Base-by-base conservation (phyloP, 2,113 vertebrate genomes). In the Macquaria australasica region DNA sequence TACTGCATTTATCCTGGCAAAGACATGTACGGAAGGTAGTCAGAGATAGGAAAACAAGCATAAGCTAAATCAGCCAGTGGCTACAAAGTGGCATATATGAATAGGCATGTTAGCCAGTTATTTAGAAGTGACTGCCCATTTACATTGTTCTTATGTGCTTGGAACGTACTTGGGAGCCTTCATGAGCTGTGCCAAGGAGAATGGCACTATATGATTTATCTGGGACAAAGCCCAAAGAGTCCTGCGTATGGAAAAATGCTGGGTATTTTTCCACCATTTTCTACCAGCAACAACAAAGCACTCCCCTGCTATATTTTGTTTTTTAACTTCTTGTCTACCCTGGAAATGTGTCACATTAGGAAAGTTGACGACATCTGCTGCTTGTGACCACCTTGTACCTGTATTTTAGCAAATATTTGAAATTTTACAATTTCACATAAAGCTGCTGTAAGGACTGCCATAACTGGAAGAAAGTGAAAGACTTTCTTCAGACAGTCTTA, bases 1-100 rank as follows among this genome's bases (percentile, higher is more conserved):
- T 43, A 59, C 62, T 68, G 41, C 23, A 34, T 67, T 70, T 71
- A 64, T 48, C 56, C 64, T 63, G 45, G 50, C 58, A 39, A 69
- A 21, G 62, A 59, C 11, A 50, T 20, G 37, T 25, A 56, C 14
- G 9, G n/a, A 11, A 16, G 12, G 41, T 15, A 7, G 20, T 69
- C 6, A 58, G 25, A 45, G 14, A 23, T 25, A 28, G 16, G 55
- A 59, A 45, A 58, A 25, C 10, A 25, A 72, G 50, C 14, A 55
- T 4, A 71, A 14, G 37, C 9, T 41, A 43, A 43, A 28, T 14
- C 20, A 62, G 55, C 55, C 25, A 8, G 58, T 2, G 28, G 25
- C 56, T 34, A 21, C 25, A 31, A 21, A 73, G 58, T 10, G 15
- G 8, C 5, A 15, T 6, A 58, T 34, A 73, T 3, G 12, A 53